These are phyloP conservation scores for Choloepus hoffmanni DNA, from an alignment of 2,113 vertebrate species.

Conservation along the genomic window DNA sequence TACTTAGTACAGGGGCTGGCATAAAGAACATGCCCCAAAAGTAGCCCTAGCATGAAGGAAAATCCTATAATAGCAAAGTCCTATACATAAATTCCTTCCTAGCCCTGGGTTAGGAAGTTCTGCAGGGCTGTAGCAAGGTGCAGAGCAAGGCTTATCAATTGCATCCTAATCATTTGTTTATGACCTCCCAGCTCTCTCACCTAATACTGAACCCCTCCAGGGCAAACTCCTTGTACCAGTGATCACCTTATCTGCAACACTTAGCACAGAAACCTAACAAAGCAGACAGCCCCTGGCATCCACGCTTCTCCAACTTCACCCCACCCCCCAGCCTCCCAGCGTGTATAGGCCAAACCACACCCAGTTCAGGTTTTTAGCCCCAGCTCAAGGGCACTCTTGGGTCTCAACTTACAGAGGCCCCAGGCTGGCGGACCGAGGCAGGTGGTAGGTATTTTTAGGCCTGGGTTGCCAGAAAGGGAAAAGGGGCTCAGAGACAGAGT, in stretches of 20 bases:
- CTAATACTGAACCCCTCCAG: neutral
- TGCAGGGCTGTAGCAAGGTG: neutral
- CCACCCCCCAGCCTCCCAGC: neutral
- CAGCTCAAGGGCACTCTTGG: neutral
- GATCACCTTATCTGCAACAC: neutral
- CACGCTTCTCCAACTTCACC: neutral
- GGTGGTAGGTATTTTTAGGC: slow-evolving; percentile 73
- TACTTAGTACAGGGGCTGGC: neutral
- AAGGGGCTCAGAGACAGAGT: slow-evolving; percentile 24
- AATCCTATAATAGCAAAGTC: neutral
- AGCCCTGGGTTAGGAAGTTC: neutral
- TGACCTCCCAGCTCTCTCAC: neutral
- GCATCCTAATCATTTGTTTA: neutral
- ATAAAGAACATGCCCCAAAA: neutral
- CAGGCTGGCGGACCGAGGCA: slow-evolving; percentile 46
- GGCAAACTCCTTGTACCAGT: neutral
- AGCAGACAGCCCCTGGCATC: neutral
- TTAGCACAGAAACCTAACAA: neutral
- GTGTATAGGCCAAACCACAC: neutral
- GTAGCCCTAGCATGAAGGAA: neutral
- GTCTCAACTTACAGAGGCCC: slow-evolving; percentile 59
- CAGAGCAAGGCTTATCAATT: neutral
- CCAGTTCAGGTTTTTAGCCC: neutral
- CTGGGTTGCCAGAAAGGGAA: neutral
- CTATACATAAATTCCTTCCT: neutral